Base-by-base conservation (phyloP, 2,888 invertebrate genomes). In the Saturnia pavonia region DNA sequence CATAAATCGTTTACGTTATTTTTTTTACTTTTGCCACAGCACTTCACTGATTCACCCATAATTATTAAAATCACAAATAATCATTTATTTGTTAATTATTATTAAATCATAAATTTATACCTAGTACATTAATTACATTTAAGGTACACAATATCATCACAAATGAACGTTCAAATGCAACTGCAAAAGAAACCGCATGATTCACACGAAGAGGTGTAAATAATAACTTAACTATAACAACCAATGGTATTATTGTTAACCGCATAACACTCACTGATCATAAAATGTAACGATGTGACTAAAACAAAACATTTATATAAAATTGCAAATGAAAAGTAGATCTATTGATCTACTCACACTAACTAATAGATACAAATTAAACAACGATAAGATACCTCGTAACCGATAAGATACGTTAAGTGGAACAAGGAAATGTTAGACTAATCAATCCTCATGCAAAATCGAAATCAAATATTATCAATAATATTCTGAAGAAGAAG, bases 381-480 rank as follows among this genome's bases (percentile, higher is more conserved):
- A 70, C 14, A 25, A 16, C 19, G 70, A 67, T 67, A 70, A 69
- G 65, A 65, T 65, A 69, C 34, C 14, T 22, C 40, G 1, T 27
- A 54, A 60, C 57, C 68, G 90, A 91, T 90, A 84, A 90, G 90
- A 90, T 88, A 88, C 68, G 70, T 73, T 73, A 92, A 87, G 78
- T 90, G 79, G 91, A 82, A 78, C 91, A 89, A 88, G 87, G 85
- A 85, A 87, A 84, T 84, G 78, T 80, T 82, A 80, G 82, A 81
- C 11, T 27, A 69, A 25, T 16, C 12, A 34, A 63, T 16, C 14
- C 4, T 19, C 45, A 48, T 9, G 1, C 14, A 27, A 9, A 19
- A 48, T 4, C 11, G 19, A 68, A 27, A 19, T 1, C 0, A 16
- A 68, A 65, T 1, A 40, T 7, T 48, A 34, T 25, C 25, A 25